These are phyloP conservation scores for Rhynchophorus ferrugineus DNA, from an alignment of 1,140 invertebrate genomes.

Conservation along the genomic window DNA sequence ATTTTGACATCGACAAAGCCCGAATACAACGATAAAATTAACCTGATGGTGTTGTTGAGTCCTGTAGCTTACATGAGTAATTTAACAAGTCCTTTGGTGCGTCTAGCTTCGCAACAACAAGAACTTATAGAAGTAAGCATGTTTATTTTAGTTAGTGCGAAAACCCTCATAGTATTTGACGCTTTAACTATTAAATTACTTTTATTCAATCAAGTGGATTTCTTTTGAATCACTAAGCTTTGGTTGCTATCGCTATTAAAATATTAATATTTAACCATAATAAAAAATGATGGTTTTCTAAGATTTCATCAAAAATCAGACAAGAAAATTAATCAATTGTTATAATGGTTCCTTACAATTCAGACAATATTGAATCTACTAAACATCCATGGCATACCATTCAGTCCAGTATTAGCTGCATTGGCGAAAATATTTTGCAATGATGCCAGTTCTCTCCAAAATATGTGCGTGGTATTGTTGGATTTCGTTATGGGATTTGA, in stretches of 20 bases:
- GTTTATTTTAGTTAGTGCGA: background rate
- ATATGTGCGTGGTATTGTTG: conserved; percentile 10
- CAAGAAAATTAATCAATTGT: no score
- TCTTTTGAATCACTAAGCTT: no score
- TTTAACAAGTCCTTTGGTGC: conserved; percentile 9
- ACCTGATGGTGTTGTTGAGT: conserved; percentile 47
- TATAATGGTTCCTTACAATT: no score
- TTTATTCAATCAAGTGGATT: no score
- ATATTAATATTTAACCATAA: no score
- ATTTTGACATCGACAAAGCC: conserved; percentile 46
- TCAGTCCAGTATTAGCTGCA: background rate
- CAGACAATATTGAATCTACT: background rate
- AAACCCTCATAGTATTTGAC: no score
- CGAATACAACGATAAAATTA: conserved; percentile 50
- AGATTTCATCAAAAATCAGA: no score
- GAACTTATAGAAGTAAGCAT: conserved; percentile 11
- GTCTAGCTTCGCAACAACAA: conserved; percentile 2
- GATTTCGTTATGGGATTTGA: conserved; percentile 18
- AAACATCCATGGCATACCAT: conserved; percentile 4
- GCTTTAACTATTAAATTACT: no score
- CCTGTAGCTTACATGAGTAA: conserved; percentile 46
- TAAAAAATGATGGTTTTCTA: no score
- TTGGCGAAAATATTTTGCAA: conserved; percentile 12
- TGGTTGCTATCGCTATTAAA: no score
- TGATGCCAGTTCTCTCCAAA: conserved; percentile 11